These are phyloP conservation scores for Drosophila mojavensis DNA, from an alignment of 1,140 invertebrate genomes.

Conservation along the genomic window DNA sequence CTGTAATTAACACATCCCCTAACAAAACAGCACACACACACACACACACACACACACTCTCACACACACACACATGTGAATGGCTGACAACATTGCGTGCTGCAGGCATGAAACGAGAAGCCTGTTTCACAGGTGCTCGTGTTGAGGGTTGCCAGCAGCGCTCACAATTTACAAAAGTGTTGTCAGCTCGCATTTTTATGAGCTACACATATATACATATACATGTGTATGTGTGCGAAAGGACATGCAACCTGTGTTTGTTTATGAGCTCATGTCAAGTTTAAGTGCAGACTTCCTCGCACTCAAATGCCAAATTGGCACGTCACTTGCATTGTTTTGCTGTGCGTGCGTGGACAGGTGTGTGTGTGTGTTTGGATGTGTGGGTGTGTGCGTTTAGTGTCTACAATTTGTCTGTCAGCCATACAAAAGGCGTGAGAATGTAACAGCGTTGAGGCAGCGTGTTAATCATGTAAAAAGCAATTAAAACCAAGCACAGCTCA, in stretches of 20 bases:
- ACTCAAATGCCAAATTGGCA: constrained; percentile 46
- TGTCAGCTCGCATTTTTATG: constrained; percentile 75
- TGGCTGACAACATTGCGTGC: constrained; percentile 66
- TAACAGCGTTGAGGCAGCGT: constrained; percentile 18
- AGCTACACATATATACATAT: constrained; percentile 53
- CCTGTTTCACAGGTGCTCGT: neutral
- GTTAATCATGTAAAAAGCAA: constrained; percentile 54
- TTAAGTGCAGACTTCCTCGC: constrained; percentile 47
- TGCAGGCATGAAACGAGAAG: constrained; percentile 60
- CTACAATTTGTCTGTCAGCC: constrained; percentile 23
- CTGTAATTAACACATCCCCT: constrained; percentile 77
- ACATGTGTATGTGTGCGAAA: constrained; percentile 47
- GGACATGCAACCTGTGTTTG: constrained; percentile 69
- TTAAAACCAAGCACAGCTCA: constrained; percentile 38
- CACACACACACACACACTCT: constrained; percentile 20
- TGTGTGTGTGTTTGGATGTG: neutral
- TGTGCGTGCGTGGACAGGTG: constrained; percentile 8
- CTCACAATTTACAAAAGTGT: constrained; percentile 67
- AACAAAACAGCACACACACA: constrained; percentile 46
- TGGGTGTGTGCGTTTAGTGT: constrained; percentile 23
- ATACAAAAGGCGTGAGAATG: constrained; percentile 28
- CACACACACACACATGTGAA: constrained; percentile 38
- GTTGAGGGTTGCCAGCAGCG: constrained; percentile 26
- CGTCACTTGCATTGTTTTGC: constrained; percentile 48
- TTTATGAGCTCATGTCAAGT: constrained; percentile 70